These are phyloP conservation scores for Neolamprologus tretocephalus DNA, from an alignment of 2,113 vertebrate genomes.

Conservation along the genomic window DNA sequence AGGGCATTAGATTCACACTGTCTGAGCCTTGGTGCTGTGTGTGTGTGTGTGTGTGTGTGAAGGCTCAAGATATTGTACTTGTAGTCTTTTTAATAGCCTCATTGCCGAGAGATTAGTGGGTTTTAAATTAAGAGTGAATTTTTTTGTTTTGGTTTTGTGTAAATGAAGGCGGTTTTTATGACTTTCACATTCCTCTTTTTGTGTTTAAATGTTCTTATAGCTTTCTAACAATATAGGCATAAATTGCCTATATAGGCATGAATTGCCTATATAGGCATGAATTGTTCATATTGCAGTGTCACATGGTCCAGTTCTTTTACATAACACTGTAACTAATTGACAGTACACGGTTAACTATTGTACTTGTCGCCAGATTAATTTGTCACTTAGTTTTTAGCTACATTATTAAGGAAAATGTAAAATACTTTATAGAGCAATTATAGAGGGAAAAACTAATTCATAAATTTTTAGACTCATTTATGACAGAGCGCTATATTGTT, in stretches of 20 bases:
- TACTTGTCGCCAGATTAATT: neutral
- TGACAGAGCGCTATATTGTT: neutral
- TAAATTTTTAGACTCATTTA: neutral
- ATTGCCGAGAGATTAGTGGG: constrained; percentile 47
- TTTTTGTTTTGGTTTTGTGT: constrained; percentile 8
- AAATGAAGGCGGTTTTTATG: neutral
- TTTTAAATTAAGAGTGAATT: constrained; percentile 39
- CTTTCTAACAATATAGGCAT: neutral
- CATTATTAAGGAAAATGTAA: neutral
- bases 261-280: neutral
- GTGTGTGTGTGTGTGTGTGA: neutral
- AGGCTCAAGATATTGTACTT: constrained; percentile 43
- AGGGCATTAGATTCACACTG: constrained; percentile 66
- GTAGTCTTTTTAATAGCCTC: constrained; percentile 53
- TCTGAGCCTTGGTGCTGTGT: constrained; percentile 40
- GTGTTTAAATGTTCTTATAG: neutral
- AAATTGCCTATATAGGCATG: neutral
- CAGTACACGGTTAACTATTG: neutral
- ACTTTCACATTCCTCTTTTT: neutral
- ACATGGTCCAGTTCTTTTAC: neutral
- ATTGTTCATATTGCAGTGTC: neutral
- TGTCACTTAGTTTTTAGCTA: neutral
- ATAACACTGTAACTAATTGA: neutral
- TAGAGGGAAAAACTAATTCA: neutral
- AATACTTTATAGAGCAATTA: neutral